Evolutionary conservation across 2,113 vertebrate species (phyloP).

Genomic region (Carassius auratus): DNA sequence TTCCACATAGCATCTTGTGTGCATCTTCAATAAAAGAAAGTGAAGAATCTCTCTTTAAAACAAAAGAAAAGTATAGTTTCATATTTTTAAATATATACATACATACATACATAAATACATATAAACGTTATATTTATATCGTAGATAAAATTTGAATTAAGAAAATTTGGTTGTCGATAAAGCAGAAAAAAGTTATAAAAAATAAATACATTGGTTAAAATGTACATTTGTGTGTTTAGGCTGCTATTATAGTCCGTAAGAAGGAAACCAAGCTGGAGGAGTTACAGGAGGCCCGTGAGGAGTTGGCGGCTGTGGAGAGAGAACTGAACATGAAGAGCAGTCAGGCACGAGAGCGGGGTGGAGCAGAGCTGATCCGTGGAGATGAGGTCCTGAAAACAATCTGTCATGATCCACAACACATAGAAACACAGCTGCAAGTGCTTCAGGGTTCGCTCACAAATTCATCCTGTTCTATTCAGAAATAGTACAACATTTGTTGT

Average conservation of each 20-base stretch:
- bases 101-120: too few species aligned
- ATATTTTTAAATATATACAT: too few species aligned
- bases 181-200: neutral
- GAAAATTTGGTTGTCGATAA: neutral
- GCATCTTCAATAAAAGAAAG: too few species aligned
- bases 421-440: neutral
- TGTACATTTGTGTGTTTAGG: conserved; percentile 73
- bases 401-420: neutral
- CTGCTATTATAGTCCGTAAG: conserved; percentile 89
- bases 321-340: conserved; percentile 81
- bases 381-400: conserved; percentile 82
- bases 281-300: conserved; percentile 90
- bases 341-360: conserved; percentile 78
- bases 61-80: too few species aligned
- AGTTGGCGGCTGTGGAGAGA: conserved; percentile 79
- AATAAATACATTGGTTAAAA: neutral
- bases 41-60: neutral
- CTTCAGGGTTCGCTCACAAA: neutral
- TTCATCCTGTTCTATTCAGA: neutral
- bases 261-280: conserved; percentile 94
- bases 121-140: neutral
- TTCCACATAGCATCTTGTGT: too few species aligned
- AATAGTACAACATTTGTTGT: neutral
- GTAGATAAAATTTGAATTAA: neutral
- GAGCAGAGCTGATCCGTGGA: conserved; percentile 80